phyloP scores from a whole-genome alignment of 64 coral and sea anemone genomes.

The Actinia tenebrosa region DNA sequence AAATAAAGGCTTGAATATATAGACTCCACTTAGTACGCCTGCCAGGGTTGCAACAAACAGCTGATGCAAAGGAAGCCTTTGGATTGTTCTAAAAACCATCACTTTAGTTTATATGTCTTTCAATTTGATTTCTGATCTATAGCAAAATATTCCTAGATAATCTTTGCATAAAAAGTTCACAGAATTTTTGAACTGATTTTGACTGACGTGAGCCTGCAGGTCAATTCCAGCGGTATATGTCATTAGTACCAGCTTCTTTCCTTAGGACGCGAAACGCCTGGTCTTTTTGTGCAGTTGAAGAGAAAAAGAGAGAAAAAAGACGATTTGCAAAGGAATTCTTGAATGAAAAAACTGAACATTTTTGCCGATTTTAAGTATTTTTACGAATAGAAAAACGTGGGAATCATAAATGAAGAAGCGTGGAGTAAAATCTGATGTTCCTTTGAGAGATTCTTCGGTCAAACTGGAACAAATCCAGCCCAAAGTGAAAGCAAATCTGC shows the following conservation, averaged over 20 bases:
- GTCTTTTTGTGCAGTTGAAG: neutral
- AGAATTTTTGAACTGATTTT: neutral
- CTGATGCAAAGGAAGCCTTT: constrained; percentile 66
- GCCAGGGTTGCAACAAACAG: constrained; percentile 59
- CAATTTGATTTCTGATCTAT: neutral
- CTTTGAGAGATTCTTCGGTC: neutral
- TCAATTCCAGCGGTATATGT: neutral
- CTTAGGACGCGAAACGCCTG: neutral
- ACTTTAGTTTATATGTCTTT: neutral
- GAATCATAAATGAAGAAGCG: neutral
- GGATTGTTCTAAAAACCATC: neutral
- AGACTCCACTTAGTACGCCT: constrained; percentile 68
- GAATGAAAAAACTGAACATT: neutral
- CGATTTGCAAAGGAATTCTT: neutral
- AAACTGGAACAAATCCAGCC: neutral
- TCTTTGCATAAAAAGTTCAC: neutral
- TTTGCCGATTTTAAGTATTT: neutral
- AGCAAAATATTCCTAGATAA: neutral
- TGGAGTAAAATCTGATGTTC: neutral
- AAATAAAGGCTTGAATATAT: constrained; percentile 75
- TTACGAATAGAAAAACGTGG: neutral
- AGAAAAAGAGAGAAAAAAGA: neutral
- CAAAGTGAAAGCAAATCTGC: neutral
- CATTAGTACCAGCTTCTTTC: neutral
- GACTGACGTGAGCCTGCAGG: neutral